phyloP scores from a whole-genome alignment of 2,797 vertebrate genomes.

The Tauraco hartlaubi region DNA sequence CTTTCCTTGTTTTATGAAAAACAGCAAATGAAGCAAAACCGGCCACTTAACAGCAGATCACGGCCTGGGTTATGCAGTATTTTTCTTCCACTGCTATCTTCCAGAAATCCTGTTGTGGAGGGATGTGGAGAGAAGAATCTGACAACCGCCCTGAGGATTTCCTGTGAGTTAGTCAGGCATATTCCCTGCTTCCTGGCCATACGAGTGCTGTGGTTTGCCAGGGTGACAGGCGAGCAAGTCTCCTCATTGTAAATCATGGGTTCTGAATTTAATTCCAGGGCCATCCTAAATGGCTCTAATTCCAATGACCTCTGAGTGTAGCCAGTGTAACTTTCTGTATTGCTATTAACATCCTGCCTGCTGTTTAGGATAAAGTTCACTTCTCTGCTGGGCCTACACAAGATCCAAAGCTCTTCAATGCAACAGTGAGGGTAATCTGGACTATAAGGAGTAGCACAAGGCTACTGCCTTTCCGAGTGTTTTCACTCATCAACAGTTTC shows the following conservation, averaged over 20 bases:
- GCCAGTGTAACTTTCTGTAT: neutral
- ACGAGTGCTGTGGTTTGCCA: rapidly evolving
- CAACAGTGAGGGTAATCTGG: neutral
- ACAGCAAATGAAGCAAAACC: neutral
- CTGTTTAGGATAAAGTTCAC: neutral
- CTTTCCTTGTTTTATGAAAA: neutral
- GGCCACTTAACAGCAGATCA: neutral
- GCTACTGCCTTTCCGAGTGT: neutral
- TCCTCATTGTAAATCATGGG: neutral
- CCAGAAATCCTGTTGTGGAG: neutral
- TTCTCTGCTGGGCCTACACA: neutral
- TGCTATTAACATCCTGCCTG: neutral
- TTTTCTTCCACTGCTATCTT: neutral
- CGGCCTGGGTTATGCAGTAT: neutral
- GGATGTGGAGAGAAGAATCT: neutral
- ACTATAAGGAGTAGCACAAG: neutral
- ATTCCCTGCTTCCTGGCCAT: neutral
- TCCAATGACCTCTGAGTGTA: neutral
- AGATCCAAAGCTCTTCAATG: neutral
- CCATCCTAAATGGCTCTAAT: neutral
- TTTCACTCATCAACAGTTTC: neutral
- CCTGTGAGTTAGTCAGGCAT: too few species aligned
- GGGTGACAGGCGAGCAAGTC: neutral
- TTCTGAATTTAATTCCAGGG: neutral
- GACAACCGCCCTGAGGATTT: neutral